Percentiles rank a stretch among this genome's conserved stretches.
These are phyloP conservation scores for Ferdinandea cuprea DNA, from an alignment of 2,888 invertebrate genomes.

Conservation along the genomic window DNA sequence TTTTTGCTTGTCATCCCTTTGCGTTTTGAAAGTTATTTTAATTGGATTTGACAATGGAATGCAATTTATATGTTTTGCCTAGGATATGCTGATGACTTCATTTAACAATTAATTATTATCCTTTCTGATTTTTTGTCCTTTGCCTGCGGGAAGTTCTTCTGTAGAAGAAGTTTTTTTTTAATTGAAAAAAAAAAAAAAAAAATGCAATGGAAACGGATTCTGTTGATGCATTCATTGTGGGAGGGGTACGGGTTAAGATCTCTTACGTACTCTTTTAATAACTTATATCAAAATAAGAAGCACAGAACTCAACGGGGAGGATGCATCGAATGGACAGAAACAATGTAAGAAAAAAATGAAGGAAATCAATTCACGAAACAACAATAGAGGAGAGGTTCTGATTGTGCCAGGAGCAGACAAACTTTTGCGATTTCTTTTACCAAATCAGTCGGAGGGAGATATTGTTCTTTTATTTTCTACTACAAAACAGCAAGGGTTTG, in stretches of 20 bases:
- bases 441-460: conserved; percentile 21
- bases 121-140: conserved; percentile 23
- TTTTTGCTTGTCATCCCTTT: not conserved
- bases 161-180: conserved; percentile 37
- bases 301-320: conserved; percentile 1
- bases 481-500: not conserved
- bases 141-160: not conserved
- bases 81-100: conserved; percentile 63
- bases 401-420: conserved; percentile 49
- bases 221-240: not conserved
- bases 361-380: conserved; percentile 17
- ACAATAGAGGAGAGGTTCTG: conserved; percentile 44
- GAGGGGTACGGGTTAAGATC: not conserved
- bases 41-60: conserved; percentile 36
- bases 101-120: conserved; percentile 68
- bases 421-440: conserved; percentile 3
- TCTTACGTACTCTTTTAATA: conserved; percentile 64
- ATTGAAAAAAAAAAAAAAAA: conserved; percentile 36
- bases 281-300: conserved; percentile 60
- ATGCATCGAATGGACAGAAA: not conserved
- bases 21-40: conserved; percentile 39
- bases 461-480: conserved; percentile 38
- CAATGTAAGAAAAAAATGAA: conserved; percentile 2
- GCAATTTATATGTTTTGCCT: conserved; percentile 29
- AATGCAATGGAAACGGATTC: not conserved